Evolutionary conservation across 2,797 vertebrate genomes (phyloP), one percentile per base, ranked within the genome.

Genomic region (Amazonetta brasiliensis): DNA sequence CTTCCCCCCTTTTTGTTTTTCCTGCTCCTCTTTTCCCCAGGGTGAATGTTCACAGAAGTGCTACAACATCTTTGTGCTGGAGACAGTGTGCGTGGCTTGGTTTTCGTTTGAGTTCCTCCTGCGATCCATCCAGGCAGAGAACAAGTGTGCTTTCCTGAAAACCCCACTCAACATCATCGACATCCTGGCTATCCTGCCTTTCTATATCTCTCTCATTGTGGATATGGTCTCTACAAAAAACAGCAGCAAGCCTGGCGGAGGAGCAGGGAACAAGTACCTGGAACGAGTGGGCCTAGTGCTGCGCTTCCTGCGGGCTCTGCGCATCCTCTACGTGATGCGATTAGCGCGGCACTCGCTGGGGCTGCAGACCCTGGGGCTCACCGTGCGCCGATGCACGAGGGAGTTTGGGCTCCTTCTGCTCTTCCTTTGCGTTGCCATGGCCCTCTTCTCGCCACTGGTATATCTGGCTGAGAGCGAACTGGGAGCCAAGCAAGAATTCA

Each of bases 61-160:
- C 97, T 98, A 98, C 37, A 98, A 98, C 98, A 99, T 99, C 97
- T 99, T 99, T 37, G 98, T 99, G 92, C 96, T 99, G 98, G 99
- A 99, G 98, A 99, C 99, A 0, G 98, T 99, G 93, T 99, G 99
- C 1, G 99, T 99, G 76, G 99, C 98, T 12, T 99, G 99, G 99
- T 99, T 99, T 97, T 99, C 99, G 12, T 97, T 99, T 69, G 99
- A 99, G 98, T 99, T 99, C 97, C 92, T 99, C 91, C 98, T 99
- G 95, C 98, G 99, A 66, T 99, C 99, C 95, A 99, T 99, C 95
- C 99, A 99, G 98, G 99, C 99, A 0, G 98, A 98, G 97, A 98
- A 99, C 98, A 99, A 99, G 97, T 99, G 99, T 5, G 97, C 97
- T 91, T 99, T 99, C 97, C 97, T 99, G 97, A 98, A 98, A n/a